Evolutionary conservation across 2,888 invertebrate species (phyloP).

Genomic region (Schizaphis graminum): DNA sequence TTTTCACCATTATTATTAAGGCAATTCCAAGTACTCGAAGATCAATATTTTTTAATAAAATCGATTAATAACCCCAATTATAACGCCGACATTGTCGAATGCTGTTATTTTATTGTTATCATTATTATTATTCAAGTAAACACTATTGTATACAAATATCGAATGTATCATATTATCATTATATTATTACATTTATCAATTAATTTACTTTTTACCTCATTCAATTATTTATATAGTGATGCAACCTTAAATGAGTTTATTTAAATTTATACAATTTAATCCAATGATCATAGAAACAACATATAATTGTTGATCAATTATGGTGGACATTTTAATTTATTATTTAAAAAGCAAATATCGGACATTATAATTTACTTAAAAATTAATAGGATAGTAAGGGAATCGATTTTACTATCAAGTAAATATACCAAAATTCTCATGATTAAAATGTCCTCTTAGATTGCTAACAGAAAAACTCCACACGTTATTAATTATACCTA

Average conservation of each 20-base stretch:
- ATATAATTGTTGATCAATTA: background rate
- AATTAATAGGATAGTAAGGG: background rate
- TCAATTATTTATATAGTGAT: background rate
- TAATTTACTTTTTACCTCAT: background rate
- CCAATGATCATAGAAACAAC: background rate
- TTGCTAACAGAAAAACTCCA: background rate
- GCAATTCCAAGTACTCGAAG: background rate
- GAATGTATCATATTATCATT: background rate
- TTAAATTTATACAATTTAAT: background rate
- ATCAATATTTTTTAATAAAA: constrained; percentile 7
- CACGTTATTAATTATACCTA: background rate
- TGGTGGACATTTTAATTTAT: background rate
- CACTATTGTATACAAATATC: background rate
- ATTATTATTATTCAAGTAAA: background rate
- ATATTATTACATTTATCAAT: background rate
- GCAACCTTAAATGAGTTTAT: background rate
- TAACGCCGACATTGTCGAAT: background rate
- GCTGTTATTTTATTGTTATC: background rate
- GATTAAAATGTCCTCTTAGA: background rate
- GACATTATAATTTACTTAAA: constrained; percentile 20
- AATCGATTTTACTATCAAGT: background rate
- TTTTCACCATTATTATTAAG: background rate
- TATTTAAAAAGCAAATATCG: background rate
- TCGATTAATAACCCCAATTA: constrained; percentile 34
- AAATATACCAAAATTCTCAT: background rate